Percentiles rank a stretch among this genome's conserved stretches.
Conservation (phyloP, 1,140 invertebrate species). For the Cherax destructor region DNA sequence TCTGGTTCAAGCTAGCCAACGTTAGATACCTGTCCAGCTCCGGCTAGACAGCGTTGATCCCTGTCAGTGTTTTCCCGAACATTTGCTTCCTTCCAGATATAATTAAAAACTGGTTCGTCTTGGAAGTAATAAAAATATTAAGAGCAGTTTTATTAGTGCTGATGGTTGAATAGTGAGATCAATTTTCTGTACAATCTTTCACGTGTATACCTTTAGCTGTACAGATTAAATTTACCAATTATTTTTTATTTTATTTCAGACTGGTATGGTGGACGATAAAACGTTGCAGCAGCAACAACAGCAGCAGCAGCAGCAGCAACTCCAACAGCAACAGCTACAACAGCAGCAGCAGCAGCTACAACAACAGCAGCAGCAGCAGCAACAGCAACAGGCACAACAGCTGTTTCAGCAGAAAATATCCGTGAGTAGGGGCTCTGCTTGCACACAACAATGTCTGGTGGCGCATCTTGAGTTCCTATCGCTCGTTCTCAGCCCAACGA, state of each 20-base stretch:
- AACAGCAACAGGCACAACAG: slow-evolving; percentile 32
- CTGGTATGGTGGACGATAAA: slow-evolving; percentile 3
- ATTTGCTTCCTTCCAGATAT: too few species aligned
- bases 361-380: slow-evolving; percentile 50
- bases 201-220: too few species aligned
- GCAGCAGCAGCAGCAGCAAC: slow-evolving; percentile 62
- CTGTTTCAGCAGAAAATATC: slow-evolving; percentile 51
- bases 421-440: slow-evolving; percentile 28
- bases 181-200: too few species aligned
- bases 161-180: too few species aligned
- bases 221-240: too few species aligned
- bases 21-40: too few species aligned
- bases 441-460: slow-evolving; percentile 10
- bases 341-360: slow-evolving; percentile 52
- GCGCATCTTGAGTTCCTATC: slow-evolving; percentile 20
- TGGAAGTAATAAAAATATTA: too few species aligned
- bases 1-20: too few species aligned
- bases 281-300: slow-evolving; percentile 7
- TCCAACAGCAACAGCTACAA: slow-evolving; percentile 26
- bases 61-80: too few species aligned
- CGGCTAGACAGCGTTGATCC: too few species aligned
- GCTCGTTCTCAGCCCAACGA: neutral
- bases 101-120: too few species aligned
- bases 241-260: neutral
- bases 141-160: too few species aligned